A percentile compares a stretch with the other conserved stretches of the same genome.
Evolutionary conservation across 37 sponge, comb jelly and placozoan species (phyloP).

Genomic region (Chondrosia reniformis): DNA sequence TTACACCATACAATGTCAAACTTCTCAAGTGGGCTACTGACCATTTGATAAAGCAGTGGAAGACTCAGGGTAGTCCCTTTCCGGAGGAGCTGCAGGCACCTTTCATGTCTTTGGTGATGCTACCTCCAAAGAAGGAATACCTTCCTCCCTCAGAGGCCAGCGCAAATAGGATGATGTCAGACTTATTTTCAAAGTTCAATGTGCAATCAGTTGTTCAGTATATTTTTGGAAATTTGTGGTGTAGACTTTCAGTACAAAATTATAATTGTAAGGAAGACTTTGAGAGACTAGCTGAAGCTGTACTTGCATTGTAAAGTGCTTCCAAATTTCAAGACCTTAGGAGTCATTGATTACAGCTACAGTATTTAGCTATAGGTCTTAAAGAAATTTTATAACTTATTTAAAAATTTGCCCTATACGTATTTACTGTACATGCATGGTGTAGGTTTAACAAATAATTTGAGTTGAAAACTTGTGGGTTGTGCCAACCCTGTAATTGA

Average conservation of each 20-base stretch:
- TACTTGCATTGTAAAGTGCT: neutral
- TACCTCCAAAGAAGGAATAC: slow-evolving; percentile 23
- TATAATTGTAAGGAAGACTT: slow-evolving; percentile 39
- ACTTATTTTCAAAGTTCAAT: slow-evolving; percentile 17
- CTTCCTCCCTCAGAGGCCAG: neutral
- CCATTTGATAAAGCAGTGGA: slow-evolving; percentile 24
- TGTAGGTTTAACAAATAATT: too few relatives aligned
- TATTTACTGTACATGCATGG: too few relatives aligned
- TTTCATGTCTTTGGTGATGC: slow-evolving; percentile 27
- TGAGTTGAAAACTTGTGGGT: too few relatives aligned
- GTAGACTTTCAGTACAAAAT: slow-evolving; percentile 10
- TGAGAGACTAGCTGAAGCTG: slow-evolving; percentile 28
- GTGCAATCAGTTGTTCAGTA: neutral
- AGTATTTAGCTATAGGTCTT: too few relatives aligned
- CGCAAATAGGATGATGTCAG: neutral
- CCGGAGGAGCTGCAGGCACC: slow-evolving; percentile 45
- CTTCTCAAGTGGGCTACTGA: slow-evolving; percentile 32
- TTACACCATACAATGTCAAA: slow-evolving; percentile 30
- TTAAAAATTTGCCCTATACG: too few relatives aligned
- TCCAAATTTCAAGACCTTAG: too few relatives aligned
- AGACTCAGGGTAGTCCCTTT: neutral
- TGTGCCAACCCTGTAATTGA: too few relatives aligned
- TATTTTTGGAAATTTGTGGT: slow-evolving; percentile 23
- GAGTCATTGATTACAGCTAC: too few relatives aligned
- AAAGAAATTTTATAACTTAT: too few relatives aligned